Conservation (phyloP, 2,888 invertebrate genomes). For the Epistrophe grossulariae region DNA sequence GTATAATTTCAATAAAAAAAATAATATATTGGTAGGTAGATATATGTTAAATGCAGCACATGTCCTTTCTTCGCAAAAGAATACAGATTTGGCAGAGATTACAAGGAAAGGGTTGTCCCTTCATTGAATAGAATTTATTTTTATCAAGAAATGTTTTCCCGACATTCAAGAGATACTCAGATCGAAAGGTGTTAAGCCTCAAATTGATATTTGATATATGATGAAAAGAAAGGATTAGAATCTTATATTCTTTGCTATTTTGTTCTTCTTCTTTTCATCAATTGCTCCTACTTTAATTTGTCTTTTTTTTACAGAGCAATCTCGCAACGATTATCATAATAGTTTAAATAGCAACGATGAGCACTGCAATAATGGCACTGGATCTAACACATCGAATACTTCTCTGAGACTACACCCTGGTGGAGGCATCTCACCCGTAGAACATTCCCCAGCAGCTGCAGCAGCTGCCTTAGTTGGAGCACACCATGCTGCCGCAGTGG, state of each 20-base stretch:
- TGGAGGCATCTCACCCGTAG: conserved; percentile 78
- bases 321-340: conserved; percentile 76
- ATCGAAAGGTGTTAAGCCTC: conserved; percentile 50
- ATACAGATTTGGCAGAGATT: conserved; percentile 59
- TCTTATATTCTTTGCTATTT: conserved; percentile 3
- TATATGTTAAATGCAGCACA: conserved; percentile 50
- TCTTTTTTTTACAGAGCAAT: conserved; percentile 75
- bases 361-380: conserved; percentile 74
- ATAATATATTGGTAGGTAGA: not conserved
- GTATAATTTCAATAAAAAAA: conserved; percentile 56
- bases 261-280: not conserved
- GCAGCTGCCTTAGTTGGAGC: conserved; percentile 78
- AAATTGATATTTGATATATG: conserved; percentile 65
- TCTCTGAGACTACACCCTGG: conserved; percentile 74
- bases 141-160: conserved; percentile 50
- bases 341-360: conserved; percentile 76
- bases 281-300: not conserved
- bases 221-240: conserved; percentile 41
- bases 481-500: conserved; percentile 80
- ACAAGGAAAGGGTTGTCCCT: conserved; percentile 34
- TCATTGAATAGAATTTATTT: conserved; percentile 41
- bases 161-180: conserved; percentile 30
- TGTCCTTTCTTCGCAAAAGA: conserved; percentile 51
- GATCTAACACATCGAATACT: conserved; percentile 58
- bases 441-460: conserved; percentile 80